Conservation (phyloP, 2,888 invertebrate species). For the Mimachlamys varia region DNA sequence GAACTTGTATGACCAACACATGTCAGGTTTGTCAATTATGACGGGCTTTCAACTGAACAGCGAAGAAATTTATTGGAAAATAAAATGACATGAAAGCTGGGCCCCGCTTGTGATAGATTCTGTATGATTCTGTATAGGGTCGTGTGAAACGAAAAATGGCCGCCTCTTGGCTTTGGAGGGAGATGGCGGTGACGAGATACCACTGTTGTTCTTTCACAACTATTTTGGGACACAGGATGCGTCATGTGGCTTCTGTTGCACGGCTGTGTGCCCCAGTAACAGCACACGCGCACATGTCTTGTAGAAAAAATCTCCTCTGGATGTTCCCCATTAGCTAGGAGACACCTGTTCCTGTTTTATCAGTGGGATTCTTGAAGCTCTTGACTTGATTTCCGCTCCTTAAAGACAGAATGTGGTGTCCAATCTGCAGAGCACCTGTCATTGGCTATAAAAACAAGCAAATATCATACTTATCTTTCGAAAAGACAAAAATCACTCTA, state of each 20-base stretch:
- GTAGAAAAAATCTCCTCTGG: background rate
- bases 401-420: constrained; percentile 29
- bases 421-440: constrained; percentile 17
- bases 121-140: constrained; percentile 32
- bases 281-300: constrained; percentile 34
- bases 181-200: constrained; percentile 25
- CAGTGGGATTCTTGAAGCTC: constrained; percentile 31
- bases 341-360: constrained; percentile 24
- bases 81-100: constrained; percentile 30
- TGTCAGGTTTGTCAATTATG: constrained; percentile 31
- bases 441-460: background rate
- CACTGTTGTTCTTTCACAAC: constrained; percentile 19
- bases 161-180: background rate
- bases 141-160: background rate
- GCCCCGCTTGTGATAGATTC: background rate
- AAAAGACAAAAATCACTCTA: constrained; percentile 31
- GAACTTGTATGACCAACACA: constrained; percentile 36
- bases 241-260: constrained; percentile 30
- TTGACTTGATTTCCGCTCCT: constrained; percentile 36
- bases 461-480: constrained; percentile 31
- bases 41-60: constrained; percentile 34
- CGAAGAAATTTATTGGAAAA: constrained; percentile 33
- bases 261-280: constrained; percentile 24
- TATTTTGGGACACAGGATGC: constrained; percentile 28
- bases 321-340: constrained; percentile 20